Conservation (phyloP, 2,888 invertebrate species). For the Formica aserva region DNA sequence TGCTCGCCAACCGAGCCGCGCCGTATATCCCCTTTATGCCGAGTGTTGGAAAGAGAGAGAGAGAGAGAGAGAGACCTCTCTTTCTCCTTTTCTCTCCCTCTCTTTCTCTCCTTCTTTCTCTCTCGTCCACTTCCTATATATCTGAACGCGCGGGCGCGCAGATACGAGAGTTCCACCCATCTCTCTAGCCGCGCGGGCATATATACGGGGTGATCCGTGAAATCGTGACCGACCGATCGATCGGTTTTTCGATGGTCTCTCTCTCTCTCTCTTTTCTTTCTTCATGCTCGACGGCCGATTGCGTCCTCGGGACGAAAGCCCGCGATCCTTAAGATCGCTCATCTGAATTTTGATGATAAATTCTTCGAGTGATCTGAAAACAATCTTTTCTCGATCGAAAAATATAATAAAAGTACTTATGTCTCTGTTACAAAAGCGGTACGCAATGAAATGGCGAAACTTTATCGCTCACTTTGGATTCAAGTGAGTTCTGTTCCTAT, state of each 20-base stretch:
- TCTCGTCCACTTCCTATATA: constrained; percentile 64
- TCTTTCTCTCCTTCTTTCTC: constrained; percentile 47
- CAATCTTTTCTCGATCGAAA: not conserved
- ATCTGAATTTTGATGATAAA: constrained; percentile 12
- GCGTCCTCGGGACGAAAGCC: constrained; percentile 4
- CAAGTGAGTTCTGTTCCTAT: not conserved
- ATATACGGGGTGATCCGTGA: constrained; percentile 56
- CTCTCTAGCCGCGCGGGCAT: constrained; percentile 47
- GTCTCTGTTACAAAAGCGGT: not conserved
- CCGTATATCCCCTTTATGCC: constrained; percentile 72
- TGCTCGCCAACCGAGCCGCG: constrained; percentile 53
- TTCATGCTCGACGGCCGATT: constrained; percentile 34
- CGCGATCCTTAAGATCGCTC: constrained; percentile 21
- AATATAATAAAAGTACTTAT: not conserved
- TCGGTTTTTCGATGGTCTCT: constrained; percentile 34
- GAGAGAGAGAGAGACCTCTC: constrained; percentile 16
- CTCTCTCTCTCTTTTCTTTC: not conserved
- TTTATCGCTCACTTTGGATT: not conserved
- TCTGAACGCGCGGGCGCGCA: constrained; percentile 61
- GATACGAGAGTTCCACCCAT: constrained; percentile 70
- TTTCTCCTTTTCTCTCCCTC: constrained; percentile 25
- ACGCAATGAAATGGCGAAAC: not conserved
- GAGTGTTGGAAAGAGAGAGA: constrained; percentile 28
- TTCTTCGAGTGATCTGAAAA: not conserved
- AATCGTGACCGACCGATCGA: constrained; percentile 53